Evolutionary conservation across 2,888 invertebrate genomes (phyloP).

Genomic region (Acholoe squamosa): DNA sequence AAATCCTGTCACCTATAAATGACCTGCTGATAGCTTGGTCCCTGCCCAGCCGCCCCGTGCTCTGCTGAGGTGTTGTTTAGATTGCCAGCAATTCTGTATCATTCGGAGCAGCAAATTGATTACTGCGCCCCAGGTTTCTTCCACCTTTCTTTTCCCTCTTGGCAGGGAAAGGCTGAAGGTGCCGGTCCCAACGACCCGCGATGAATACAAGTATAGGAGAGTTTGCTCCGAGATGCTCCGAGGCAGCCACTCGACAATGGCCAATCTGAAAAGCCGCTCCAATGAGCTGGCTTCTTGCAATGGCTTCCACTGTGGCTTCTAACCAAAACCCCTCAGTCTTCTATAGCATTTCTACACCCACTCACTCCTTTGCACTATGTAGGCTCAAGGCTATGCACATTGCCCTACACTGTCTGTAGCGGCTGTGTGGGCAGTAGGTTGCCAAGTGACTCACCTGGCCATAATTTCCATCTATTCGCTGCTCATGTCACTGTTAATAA

Average conservation of each 20-base stretch:
- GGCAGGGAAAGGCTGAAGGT: not conserved
- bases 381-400: too few species aligned
- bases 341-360: not conserved
- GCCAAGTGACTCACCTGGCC: too few species aligned
- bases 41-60: not conserved
- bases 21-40: not conserved
- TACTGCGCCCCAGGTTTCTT: not conserved
- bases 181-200: not conserved
- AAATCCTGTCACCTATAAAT: not conserved
- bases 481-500: too few species aligned
- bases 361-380: too few species aligned
- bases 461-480: too few species aligned
- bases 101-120: not conserved
- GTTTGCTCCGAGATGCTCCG: not conserved
- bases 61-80: not conserved
- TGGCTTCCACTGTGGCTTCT: not conserved
- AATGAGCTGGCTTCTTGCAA: not conserved
- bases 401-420: not conserved
- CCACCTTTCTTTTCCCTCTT: not conserved
- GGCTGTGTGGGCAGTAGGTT: not conserved
- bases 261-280: constrained; percentile 46
- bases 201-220: not conserved
- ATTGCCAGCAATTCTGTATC: constrained; percentile 29
- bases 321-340: not conserved
- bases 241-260: constrained; percentile 16